These are phyloP conservation scores for Limanda limanda DNA, from an alignment of 2,113 vertebrate genomes.

Conservation along the genomic window DNA sequence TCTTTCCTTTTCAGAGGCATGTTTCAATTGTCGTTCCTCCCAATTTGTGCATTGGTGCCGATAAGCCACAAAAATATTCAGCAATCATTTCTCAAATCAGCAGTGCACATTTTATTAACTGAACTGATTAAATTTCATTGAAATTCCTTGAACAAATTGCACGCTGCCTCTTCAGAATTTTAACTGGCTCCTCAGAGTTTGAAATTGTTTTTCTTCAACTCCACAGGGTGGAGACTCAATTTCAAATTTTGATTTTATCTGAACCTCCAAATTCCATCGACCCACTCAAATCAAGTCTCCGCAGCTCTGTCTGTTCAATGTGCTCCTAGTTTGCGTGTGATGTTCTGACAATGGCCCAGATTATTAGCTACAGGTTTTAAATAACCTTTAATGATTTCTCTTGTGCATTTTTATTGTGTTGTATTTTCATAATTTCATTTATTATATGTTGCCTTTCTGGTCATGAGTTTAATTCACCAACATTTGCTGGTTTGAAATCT, in stretches of 20 bases:
- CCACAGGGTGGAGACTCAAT: not conserved
- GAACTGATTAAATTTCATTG: slow-evolving; percentile 14
- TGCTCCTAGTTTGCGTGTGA: slow-evolving; percentile 17
- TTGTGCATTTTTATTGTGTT: not conserved
- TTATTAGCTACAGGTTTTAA: not conserved
- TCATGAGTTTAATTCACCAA: not conserved
- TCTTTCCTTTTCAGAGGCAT: not conserved
- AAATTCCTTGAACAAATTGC: slow-evolving; percentile 54
- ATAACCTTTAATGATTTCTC: not conserved
- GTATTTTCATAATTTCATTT: not conserved
- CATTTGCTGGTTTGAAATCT: not conserved
- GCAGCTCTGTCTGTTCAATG: slow-evolving; percentile 11
- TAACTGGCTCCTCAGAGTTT: slow-evolving; percentile 19
- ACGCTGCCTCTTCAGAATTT: slow-evolving; percentile 1
- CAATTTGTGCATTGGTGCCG: slow-evolving; percentile 13
- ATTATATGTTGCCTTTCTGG: not conserved
- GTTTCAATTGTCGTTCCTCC: not conserved
- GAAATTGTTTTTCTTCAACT: slow-evolving; percentile 50
- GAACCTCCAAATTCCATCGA: slow-evolving; percentile 23
- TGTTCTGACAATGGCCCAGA: not conserved
- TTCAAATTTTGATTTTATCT: slow-evolving; percentile 37
- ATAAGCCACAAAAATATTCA: slow-evolving; percentile 21
- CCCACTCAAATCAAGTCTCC: slow-evolving; percentile 11
- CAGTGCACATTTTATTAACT: slow-evolving; percentile 25
- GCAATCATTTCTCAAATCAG: slow-evolving; percentile 12